Evolutionary conservation across 2,797 vertebrate genomes (phyloP).

Genomic region (Borostomias antarcticus): DNA sequence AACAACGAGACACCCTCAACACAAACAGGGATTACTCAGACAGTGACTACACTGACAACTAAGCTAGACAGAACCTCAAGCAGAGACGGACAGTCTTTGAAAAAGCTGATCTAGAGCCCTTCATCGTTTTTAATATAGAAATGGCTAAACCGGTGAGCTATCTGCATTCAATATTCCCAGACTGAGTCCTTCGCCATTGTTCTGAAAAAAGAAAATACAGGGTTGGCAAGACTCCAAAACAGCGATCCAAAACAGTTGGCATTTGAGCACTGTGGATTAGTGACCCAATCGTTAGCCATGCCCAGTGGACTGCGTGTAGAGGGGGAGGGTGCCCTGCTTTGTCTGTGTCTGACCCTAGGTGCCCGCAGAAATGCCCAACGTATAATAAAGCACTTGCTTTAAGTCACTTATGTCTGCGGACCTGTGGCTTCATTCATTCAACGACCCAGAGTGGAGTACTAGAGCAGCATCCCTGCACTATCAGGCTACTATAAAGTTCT

Average conservation of each 20-base stretch:
- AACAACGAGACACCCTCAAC: not conserved
- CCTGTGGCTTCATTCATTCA: not conserved
- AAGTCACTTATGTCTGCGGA: not conserved
- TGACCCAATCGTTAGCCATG: constrained; percentile 23
- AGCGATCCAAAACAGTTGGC: constrained; percentile 24
- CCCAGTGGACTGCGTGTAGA: constrained; percentile 12
- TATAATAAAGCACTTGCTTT: not conserved
- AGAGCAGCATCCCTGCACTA: not conserved
- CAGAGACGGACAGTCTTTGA: not conserved
- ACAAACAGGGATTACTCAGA: too few relatives aligned
- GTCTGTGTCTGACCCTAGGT: not conserved
- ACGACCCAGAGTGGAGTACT: not conserved
- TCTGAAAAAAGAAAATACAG: not conserved
- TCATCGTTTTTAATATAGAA: not conserved
- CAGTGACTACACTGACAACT: not conserved
- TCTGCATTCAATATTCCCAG: not conserved
- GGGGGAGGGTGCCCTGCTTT: not conserved
- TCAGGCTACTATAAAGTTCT: not conserved
- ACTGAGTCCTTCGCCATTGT: not conserved
- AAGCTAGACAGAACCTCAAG: not conserved
- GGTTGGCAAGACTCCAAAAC: constrained; percentile 14
- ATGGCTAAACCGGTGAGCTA: not conserved
- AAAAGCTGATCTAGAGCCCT: not conserved
- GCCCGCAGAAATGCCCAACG: not conserved
- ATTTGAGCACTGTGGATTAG: constrained; percentile 26